A percentile compares a stretch with the other conserved stretches of the same genome.
Evolutionary conservation across 2,113 vertebrate species (phyloP).

Genomic region (Dissostichus mawsoni): DNA sequence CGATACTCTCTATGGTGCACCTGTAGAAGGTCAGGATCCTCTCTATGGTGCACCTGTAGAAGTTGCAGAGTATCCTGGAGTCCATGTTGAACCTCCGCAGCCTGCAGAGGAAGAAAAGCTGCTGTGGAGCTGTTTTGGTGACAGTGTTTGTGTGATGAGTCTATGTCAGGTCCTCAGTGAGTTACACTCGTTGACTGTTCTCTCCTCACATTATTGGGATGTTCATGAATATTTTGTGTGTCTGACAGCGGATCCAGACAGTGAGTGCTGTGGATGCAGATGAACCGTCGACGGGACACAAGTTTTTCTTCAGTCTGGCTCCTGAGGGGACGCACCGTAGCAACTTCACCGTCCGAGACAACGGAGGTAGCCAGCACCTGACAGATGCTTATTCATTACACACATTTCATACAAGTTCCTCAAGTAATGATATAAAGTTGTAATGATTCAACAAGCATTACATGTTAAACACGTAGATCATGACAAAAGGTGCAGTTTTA

Average conservation of each 20-base stretch:
- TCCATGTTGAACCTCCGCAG: too few species aligned
- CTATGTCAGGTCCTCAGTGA: not conserved
- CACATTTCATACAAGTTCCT: not conserved
- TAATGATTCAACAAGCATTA: too few species aligned
- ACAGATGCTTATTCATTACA: not conserved
- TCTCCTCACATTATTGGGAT: not conserved
- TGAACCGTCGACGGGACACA: constrained; percentile 89
- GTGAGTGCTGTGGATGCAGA: constrained; percentile 93
- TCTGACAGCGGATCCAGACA: constrained; percentile 92
- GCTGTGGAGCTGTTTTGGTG: too few species aligned
- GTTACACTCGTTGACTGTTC: not conserved
- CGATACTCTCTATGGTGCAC: too few species aligned
- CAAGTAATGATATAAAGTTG: not conserved
- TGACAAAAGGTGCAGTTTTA: too few species aligned
- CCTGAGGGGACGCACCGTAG: constrained; percentile 86
- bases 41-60: too few species aligned
- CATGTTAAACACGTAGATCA: too few species aligned
- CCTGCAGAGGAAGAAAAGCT: too few species aligned
- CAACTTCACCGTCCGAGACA: constrained; percentile 94
- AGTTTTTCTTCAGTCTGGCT: constrained; percentile 91
- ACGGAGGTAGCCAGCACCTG: constrained; percentile 86
- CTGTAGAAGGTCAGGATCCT: too few species aligned
- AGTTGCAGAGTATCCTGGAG: too few species aligned
- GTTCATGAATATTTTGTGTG: constrained; percentile 34
- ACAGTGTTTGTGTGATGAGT: too few species aligned